A percentile compares a stretch with the other conserved stretches of the same genome.
phyloP scores from a whole-genome alignment of 2,797 vertebrate species.

The Esox masquinongy region DNA sequence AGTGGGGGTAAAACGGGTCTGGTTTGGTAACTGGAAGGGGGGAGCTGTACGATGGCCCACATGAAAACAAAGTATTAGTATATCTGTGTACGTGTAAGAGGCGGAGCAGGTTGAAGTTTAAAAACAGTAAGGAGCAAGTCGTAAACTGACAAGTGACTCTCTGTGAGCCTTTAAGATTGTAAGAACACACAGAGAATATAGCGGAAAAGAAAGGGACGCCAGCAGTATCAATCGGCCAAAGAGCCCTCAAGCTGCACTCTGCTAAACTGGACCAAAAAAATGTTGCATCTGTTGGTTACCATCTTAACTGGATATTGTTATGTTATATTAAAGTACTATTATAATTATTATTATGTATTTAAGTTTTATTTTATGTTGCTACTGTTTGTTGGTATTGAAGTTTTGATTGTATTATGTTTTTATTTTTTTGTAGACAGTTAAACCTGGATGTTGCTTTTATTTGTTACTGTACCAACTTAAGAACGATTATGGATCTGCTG shows the following conservation, averaged over 20 bases:
- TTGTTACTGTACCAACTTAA: neutral
- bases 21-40: neutral
- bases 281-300: too few relatives aligned
- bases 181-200: neutral
- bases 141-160: neutral
- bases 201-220: neutral
- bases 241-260: conserved; percentile 53
- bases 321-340: conserved; percentile 63
- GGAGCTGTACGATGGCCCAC: neutral
- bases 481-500: neutral
- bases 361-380: conserved; percentile 82
- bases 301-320: conserved; percentile 82
- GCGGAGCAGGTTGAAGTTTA: neutral
- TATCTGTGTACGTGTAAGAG: neutral
- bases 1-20: conserved; percentile 3
- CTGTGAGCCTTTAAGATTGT: neutral
- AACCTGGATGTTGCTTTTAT: neutral
- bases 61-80: neutral
- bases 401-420: conserved; percentile 46
- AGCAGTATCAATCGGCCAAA: conserved; percentile 37
- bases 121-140: neutral
- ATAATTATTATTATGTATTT: conserved; percentile 56
- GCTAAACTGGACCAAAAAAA: conserved; percentile 81
- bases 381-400: conserved; percentile 73
- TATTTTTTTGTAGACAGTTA: neutral